These are phyloP conservation scores for Onychostruthus taczanowskii DNA, from an alignment of 2,113 vertebrate genomes.

Conservation along the genomic window DNA sequence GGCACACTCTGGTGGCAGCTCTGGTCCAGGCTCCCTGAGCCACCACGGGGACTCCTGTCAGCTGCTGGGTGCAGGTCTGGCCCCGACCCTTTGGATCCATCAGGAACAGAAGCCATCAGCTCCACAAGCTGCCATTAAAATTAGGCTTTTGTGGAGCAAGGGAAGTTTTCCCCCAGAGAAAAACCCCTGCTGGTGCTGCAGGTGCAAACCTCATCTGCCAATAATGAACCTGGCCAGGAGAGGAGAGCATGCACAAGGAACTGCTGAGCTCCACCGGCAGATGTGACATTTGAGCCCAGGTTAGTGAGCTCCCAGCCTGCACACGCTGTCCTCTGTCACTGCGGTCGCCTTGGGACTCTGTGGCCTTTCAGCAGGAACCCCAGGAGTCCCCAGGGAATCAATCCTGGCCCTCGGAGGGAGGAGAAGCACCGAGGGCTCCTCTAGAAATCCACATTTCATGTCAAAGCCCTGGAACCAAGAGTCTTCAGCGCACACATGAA, in stretches of 20 bases:
- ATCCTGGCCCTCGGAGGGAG: accelerated
- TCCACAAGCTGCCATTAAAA: background rate
- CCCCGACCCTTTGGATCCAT: accelerated
- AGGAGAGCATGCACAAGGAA: accelerated
- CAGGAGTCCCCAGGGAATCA: background rate
- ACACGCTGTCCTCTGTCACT: background rate
- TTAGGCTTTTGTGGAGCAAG: background rate
- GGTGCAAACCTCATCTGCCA: background rate
- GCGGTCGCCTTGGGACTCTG: background rate
- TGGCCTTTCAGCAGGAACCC: background rate
- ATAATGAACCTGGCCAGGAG: background rate
- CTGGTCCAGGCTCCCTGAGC: background rate
- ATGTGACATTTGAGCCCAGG: accelerated
- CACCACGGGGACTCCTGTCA: accelerated
- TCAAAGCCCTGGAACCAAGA: background rate
- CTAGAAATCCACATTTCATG: background rate
- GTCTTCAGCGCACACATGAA: background rate
- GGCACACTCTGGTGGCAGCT: no score
- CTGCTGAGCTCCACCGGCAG: background rate
- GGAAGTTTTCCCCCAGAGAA: background rate
- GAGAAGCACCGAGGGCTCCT: background rate
- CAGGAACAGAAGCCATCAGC: background rate
- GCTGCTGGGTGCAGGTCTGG: accelerated
- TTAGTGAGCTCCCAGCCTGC: background rate
- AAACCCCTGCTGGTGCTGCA: background rate